phyloP scores from a whole-genome alignment of 2,113 vertebrate genomes.

The Equus przewalskii region DNA sequence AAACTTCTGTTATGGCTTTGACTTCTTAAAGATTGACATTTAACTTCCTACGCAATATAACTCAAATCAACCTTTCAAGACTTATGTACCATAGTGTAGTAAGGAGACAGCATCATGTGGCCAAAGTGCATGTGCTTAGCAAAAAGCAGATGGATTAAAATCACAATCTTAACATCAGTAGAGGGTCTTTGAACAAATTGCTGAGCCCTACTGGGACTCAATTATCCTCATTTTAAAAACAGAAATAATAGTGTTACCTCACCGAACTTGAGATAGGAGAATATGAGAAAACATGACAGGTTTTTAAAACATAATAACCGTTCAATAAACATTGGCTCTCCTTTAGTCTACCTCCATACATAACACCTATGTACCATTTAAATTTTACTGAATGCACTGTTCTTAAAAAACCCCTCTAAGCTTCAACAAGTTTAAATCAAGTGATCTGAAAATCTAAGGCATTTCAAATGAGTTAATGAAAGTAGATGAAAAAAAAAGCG shows the following conservation, averaged over 20 bases:
- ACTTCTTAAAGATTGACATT: constrained; percentile 55
- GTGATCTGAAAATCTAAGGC: not conserved
- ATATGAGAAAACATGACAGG: not conserved
- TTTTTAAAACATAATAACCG: not conserved
- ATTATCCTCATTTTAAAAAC: not conserved
- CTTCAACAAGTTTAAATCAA: not conserved
- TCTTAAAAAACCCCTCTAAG: not conserved
- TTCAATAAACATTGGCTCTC: not conserved
- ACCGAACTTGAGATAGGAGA: not conserved
- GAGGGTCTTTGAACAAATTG: not conserved
- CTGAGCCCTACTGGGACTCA: not conserved
- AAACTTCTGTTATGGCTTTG: constrained; percentile 1
- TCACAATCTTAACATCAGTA: not conserved
- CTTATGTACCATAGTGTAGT: not conserved
- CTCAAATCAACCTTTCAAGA: not conserved
- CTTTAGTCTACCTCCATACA: not conserved
- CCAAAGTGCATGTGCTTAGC: not conserved
- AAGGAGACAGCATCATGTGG: not conserved
- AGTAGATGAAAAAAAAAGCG: not conserved
- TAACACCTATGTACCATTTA: not conserved
- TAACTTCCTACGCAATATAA: constrained; percentile 20
- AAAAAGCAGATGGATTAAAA: constrained; percentile 23
- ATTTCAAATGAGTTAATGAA: not conserved
- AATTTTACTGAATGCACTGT: not conserved
- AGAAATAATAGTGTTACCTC: not conserved